phyloP scores from a whole-genome alignment of 2,888 invertebrate species.

The Alentia gelatinosa region DNA sequence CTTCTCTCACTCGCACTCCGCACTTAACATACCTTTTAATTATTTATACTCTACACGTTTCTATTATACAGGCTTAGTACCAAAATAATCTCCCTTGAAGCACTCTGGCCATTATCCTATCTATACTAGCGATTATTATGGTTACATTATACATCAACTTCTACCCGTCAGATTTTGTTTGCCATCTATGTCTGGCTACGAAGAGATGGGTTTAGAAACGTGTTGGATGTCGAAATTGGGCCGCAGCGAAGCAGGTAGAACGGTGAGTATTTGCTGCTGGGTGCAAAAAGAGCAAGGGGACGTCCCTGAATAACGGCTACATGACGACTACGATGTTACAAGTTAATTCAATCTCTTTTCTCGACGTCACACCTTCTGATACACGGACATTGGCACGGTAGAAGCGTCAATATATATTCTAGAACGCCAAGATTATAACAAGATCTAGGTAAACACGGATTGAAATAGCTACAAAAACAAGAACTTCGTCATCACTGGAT shows the following conservation, averaged over 20 bases:
- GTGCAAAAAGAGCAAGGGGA: background rate
- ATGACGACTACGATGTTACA: background rate
- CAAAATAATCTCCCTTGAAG: slow-evolving; percentile 40
- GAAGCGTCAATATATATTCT: background rate
- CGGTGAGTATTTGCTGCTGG: slow-evolving; percentile 13
- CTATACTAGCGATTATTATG: slow-evolving; percentile 22
- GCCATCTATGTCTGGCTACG: background rate
- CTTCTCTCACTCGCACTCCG: background rate
- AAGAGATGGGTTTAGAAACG: background rate
- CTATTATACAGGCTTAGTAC: slow-evolving; percentile 33
- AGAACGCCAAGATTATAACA: slow-evolving; percentile 13
- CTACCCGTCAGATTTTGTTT: slow-evolving; percentile 12
- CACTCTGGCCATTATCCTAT: slow-evolving; percentile 28
- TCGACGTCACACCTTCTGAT: background rate
- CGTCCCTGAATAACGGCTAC: background rate
- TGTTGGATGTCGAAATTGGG: background rate
- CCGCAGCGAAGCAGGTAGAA: background rate
- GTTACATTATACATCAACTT: background rate
- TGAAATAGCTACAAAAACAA: background rate
- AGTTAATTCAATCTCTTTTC: background rate
- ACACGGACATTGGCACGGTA: slow-evolving; percentile 5
- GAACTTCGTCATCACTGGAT: background rate
- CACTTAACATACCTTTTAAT: background rate
- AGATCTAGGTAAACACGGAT: background rate
- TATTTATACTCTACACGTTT: background rate